Conservation (phyloP, 2,113 vertebrate species). For the Vulpes vulpes region DNA sequence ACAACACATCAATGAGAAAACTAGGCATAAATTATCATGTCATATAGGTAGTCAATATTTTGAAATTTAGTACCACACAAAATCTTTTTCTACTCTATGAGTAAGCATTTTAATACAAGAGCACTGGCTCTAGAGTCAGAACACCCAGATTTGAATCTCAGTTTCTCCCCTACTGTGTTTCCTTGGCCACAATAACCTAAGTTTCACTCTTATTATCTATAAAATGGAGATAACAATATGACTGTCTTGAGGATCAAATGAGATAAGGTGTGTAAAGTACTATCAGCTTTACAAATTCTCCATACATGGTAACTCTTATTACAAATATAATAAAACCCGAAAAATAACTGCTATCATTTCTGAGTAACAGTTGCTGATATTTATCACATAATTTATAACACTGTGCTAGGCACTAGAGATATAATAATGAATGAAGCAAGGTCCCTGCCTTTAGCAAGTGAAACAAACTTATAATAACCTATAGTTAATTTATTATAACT, state of each 20-base stretch:
- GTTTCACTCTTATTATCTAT: neutral
- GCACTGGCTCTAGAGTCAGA: neutral
- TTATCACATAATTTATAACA: conserved; percentile 15
- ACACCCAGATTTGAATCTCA: neutral
- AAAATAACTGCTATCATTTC: conserved; percentile 3
- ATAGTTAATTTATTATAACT: conserved; percentile 4
- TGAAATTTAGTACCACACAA: conserved; percentile 27
- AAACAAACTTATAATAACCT: conserved; percentile 25
- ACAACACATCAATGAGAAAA: neutral
- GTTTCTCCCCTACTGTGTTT: conserved; percentile 8
- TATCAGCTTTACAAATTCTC: conserved; percentile 43
- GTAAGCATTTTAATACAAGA: conserved; percentile 26
- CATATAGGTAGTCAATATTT: neutral
- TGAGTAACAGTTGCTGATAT: neutral
- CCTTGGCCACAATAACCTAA: neutral
- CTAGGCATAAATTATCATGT: neutral
- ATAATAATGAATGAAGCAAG: neutral
- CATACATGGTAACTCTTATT: neutral
- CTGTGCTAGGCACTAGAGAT: neutral
- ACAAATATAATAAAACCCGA: conserved; percentile 3
- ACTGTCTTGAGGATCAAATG: neutral
- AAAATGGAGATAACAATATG: neutral
- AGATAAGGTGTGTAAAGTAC: neutral
- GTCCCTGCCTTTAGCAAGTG: neutral
- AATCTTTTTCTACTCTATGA: conserved; percentile 25